phyloP scores from a whole-genome alignment of 64 coral and sea anemone species.

The Pocillopora verrucosa region DNA sequence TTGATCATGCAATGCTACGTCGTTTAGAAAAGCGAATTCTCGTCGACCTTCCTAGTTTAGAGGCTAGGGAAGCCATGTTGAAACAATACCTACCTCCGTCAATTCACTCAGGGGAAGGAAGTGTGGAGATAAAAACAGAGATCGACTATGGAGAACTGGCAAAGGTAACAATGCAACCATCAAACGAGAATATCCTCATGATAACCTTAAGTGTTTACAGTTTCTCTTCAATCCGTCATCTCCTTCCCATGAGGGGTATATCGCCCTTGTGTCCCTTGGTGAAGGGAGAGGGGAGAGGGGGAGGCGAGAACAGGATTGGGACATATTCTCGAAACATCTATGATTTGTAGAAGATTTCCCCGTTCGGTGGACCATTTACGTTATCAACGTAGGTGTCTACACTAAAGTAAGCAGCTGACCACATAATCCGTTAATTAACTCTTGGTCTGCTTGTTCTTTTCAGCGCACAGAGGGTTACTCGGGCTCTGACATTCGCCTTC shows the following conservation, averaged over 20 bases:
- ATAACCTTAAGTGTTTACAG: no score
- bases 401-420: no score
- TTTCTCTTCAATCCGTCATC: no score
- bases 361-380: neutral
- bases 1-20: constrained; percentile 97
- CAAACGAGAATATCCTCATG: no score
- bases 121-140: constrained; percentile 84
- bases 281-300: no score
- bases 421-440: no score
- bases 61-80: constrained; percentile 87
- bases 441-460: neutral
- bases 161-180: constrained; percentile 6
- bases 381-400: no score
- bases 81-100: constrained; percentile 77
- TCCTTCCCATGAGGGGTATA: no score
- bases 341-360: no score
- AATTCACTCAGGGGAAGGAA: constrained; percentile 57
- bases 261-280: no score
- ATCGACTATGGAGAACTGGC: constrained; percentile 87
- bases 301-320: no score
- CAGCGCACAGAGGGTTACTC: constrained; percentile 91
- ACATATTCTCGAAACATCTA: no score
- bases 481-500: constrained; percentile 93
- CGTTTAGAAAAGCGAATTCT: constrained; percentile 95
- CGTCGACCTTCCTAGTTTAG: constrained; percentile 74